Evolutionary conservation across 2,888 invertebrate genomes (phyloP).

Genomic region (Nebria brevicollis): DNA sequence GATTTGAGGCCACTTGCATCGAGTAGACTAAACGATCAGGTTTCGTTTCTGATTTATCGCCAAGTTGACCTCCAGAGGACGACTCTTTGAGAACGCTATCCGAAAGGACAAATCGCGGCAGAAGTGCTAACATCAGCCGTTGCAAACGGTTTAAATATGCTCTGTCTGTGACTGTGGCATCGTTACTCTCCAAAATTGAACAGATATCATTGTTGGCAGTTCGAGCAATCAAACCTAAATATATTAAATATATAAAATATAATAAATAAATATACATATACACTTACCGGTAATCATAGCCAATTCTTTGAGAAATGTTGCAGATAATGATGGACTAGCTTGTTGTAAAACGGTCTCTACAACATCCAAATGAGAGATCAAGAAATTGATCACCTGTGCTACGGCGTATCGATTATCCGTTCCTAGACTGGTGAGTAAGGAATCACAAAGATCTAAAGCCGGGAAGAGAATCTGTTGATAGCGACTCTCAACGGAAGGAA

Average conservation of each 20-base stretch:
- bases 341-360: slow-evolving; percentile 81
- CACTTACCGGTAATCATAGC: slow-evolving; percentile 75
- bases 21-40: slow-evolving; percentile 63
- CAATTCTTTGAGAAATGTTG: slow-evolving; percentile 77
- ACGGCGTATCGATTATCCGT: slow-evolving; percentile 85
- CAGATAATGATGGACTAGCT: slow-evolving; percentile 72
- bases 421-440: slow-evolving; percentile 84
- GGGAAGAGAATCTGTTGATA: slow-evolving; percentile 88
- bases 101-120: slow-evolving; percentile 74
- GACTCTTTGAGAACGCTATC: slow-evolving; percentile 60
- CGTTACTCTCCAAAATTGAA: slow-evolving; percentile 56
- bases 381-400: slow-evolving; percentile 81
- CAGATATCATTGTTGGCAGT: slow-evolving; percentile 59
- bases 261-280: not conserved
- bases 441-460: slow-evolving; percentile 82
- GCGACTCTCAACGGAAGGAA: slow-evolving; percentile 73
- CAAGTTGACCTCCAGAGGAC: slow-evolving; percentile 53
- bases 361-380: slow-evolving; percentile 84
- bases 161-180: slow-evolving; percentile 64
- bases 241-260: slow-evolving; percentile 15
- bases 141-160: slow-evolving; percentile 76
- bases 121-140: slow-evolving; percentile 77
- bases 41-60: slow-evolving; percentile 55
- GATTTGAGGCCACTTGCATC: slow-evolving; percentile 76
- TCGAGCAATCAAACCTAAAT: slow-evolving; percentile 54